phyloP scores from a whole-genome alignment of 2,113 vertebrate genomes.

The Anas platyrhynchos region DNA sequence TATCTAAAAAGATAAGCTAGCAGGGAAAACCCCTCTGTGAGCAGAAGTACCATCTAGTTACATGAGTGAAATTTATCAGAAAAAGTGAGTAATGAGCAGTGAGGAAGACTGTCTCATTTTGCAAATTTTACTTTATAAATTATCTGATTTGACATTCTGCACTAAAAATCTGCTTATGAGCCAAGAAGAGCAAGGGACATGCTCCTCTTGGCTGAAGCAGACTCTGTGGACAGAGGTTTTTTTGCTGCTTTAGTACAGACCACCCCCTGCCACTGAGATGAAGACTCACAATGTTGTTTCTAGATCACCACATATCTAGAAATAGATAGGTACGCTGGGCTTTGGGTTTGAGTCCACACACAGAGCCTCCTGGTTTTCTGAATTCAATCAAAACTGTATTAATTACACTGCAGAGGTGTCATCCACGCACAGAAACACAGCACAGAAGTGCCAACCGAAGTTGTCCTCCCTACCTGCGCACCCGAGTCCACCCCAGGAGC shows the following conservation, averaged over 20 bases:
- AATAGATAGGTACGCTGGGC: neutral
- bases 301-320: neutral
- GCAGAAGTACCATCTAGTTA: slow-evolving; percentile 18
- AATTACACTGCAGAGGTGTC: neutral
- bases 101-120: slow-evolving; percentile 48
- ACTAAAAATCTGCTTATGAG: slow-evolving; percentile 47
- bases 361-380: neutral
- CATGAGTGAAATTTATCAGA: slow-evolving; percentile 66
- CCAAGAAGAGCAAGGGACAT: neutral
- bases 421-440: neutral
- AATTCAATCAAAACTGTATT: neutral
- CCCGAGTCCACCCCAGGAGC: neutral
- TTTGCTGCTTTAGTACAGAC: neutral
- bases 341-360: neutral
- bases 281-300: neutral
- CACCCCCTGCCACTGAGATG: neutral
- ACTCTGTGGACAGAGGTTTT: neutral
- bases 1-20: slow-evolving; percentile 53
- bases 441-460: neutral
- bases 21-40: slow-evolving; percentile 45
- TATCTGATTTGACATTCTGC: slow-evolving; percentile 64
- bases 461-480: neutral
- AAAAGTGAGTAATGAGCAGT: slow-evolving; percentile 67
- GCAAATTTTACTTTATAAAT: slow-evolving; percentile 56
- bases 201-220: neutral